phyloP scores from a whole-genome alignment of 2,113 vertebrate species.

The Hassar affinis region DNA sequence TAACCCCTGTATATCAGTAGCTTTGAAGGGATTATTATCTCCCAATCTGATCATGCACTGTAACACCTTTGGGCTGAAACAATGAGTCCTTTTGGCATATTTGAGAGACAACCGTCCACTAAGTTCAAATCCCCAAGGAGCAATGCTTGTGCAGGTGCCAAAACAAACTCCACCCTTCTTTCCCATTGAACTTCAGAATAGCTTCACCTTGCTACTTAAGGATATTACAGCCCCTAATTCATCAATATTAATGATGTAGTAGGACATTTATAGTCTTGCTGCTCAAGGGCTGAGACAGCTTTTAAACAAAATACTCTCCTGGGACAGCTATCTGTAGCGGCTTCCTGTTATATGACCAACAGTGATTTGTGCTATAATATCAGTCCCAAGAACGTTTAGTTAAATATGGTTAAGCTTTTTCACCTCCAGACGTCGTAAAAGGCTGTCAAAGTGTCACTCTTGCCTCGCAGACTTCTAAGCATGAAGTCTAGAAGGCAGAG shows the following conservation, averaged over 20 bases:
- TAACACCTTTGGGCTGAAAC: constrained; percentile 18
- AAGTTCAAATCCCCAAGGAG: constrained; percentile 17
- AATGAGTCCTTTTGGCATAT: constrained; percentile 40
- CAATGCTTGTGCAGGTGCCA: constrained; percentile 28
- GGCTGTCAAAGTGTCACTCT: constrained; percentile 23
- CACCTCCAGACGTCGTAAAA: not conserved
- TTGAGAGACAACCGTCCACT: constrained; percentile 39
- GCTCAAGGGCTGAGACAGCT: constrained; percentile 4
- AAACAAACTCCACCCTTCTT: constrained; percentile 17
- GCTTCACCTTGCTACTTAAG: constrained; percentile 27
- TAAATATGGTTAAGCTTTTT: not conserved
- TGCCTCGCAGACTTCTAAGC: constrained; percentile 14
- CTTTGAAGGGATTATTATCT: constrained; percentile 22
- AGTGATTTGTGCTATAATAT: not conserved
- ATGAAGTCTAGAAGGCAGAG: not conserved
- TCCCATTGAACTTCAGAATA: constrained; percentile 28
- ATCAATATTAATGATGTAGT: constrained; percentile 28
- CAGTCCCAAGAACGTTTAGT: not conserved
- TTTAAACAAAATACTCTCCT: constrained; percentile 10
- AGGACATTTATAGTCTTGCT: constrained; percentile 22
- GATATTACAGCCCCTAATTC: constrained; percentile 23
- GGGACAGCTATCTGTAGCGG: not conserved
- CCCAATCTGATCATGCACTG: constrained; percentile 32
- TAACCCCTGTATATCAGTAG: not conserved
- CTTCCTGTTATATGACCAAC: not conserved